Evolutionary conservation across 2,113 vertebrate species (phyloP).

Genomic region (Atlantisia rogersi): DNA sequence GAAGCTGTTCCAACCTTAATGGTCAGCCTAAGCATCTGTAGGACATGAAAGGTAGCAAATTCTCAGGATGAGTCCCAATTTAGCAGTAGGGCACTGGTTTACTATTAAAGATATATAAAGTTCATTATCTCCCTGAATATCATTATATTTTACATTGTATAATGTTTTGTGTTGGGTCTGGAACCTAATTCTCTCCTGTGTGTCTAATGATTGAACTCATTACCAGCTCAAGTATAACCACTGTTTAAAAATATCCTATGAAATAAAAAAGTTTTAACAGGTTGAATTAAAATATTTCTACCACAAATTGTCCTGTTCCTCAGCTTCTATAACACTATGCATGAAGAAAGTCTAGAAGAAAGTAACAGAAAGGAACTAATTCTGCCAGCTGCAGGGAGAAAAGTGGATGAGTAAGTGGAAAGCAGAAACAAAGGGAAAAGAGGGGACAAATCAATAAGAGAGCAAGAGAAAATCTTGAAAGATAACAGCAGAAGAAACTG

Average conservation of each 20-base stretch:
- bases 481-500: not conserved
- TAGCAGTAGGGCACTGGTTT: not conserved
- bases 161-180: not conserved
- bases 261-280: not conserved
- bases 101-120: not conserved
- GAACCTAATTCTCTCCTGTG: not conserved
- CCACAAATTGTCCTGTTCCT: not conserved
- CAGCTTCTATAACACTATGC: not conserved
- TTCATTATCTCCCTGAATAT: not conserved
- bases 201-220: not conserved
- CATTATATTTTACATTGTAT: not conserved
- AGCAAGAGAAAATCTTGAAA: not conserved
- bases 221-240: not conserved
- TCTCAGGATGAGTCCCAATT: not conserved
- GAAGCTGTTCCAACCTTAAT: not conserved
- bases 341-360: rapidly evolving
- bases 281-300: not conserved
- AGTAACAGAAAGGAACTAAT: not conserved
- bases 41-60: not conserved
- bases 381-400: not conserved
- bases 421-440: not conserved
- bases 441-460: not conserved
- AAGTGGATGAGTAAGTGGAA: not conserved
- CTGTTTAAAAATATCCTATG: not conserved
- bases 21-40: not conserved